A percentile compares a stretch with the other conserved stretches of the same genome.
Evolutionary conservation across 2,797 vertebrate species (phyloP).

Genomic region (Phrynocephalus vlangalii): DNA sequence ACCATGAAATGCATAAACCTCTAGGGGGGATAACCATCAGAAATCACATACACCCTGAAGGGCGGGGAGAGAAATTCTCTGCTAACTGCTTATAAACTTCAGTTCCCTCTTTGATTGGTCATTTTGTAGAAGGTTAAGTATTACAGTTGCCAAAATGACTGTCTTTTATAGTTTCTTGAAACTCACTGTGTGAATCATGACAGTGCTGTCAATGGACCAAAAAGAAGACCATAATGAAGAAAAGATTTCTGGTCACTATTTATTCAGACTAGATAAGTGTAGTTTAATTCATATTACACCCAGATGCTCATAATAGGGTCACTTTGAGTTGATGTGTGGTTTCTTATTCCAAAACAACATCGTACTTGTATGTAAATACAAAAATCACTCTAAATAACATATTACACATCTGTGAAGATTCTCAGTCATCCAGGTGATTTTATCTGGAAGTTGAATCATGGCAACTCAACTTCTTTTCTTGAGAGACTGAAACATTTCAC

Average conservation of each 20-base stretch:
- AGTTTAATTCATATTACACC: background rate
- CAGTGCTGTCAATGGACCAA: background rate
- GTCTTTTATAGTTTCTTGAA: slow-evolving; percentile 16
- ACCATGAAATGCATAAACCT: background rate
- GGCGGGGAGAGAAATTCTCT: background rate
- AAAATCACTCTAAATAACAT: too few relatives aligned
- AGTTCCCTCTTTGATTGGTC: slow-evolving; percentile 24
- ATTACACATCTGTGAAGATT: too few relatives aligned
- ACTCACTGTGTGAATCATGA: background rate
- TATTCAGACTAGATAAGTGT: background rate
- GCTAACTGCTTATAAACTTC: slow-evolving; percentile 1
- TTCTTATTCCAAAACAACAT: too few relatives aligned
- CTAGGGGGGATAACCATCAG: background rate
- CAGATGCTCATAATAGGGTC: too few relatives aligned
- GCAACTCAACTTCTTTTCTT: too few relatives aligned
- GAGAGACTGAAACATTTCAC: too few relatives aligned
- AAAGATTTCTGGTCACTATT: background rate
- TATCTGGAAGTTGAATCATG: too few relatives aligned
- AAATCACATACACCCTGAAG: background rate
- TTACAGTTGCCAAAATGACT: slow-evolving; percentile 26
- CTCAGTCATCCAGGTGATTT: too few relatives aligned
- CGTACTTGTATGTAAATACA: too few relatives aligned
- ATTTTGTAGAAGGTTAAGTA: slow-evolving; percentile 14
- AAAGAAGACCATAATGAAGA: background rate
- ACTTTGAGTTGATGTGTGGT: too few relatives aligned